phyloP scores from a whole-genome alignment of 2,797 vertebrate species.

The Meda fulgida region DNA sequence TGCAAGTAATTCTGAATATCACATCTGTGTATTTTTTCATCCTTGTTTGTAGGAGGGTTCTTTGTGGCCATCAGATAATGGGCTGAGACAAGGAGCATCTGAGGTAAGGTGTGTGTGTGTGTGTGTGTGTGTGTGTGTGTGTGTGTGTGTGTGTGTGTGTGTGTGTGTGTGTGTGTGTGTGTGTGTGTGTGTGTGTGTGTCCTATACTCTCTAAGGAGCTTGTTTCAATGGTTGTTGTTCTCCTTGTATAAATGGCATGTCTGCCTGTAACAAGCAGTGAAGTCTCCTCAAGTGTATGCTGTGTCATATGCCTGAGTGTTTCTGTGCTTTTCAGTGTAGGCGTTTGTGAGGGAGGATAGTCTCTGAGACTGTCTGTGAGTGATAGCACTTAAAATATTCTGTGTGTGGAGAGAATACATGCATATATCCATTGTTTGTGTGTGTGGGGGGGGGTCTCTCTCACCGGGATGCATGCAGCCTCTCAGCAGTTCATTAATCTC shows the following conservation, averaged over 20 bases:
- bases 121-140: slow-evolving; percentile 10
- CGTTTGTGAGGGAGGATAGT: slow-evolving; percentile 8
- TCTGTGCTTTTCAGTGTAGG: slow-evolving; percentile 10
- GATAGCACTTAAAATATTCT: slow-evolving; percentile 31
- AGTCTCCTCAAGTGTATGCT: slow-evolving; percentile 48
- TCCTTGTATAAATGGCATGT: slow-evolving; percentile 21
- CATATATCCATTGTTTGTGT: slow-evolving; percentile 35
- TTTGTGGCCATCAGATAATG: slow-evolving; percentile 83
- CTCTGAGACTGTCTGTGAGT: slow-evolving; percentile 38
- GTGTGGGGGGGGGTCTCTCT: slow-evolving; percentile 6
- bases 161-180: background rate
- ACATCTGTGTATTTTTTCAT: background rate
- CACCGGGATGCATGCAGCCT: slow-evolving; percentile 50
- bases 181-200: background rate
- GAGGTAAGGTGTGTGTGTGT: slow-evolving; percentile 75
- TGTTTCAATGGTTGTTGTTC: slow-evolving; percentile 12
- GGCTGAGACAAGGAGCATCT: slow-evolving; percentile 78
- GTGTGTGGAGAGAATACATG: background rate
- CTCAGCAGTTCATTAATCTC: slow-evolving; percentile 82
- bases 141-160: background rate
- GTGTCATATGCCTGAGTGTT: slow-evolving; percentile 20
- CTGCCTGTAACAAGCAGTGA: slow-evolving; percentile 12
- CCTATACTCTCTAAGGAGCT: slow-evolving; percentile 69
- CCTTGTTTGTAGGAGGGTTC: slow-evolving; percentile 78
- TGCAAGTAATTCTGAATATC: background rate